phyloP scores from a whole-genome alignment of 2,113 vertebrate species.

The Mixornis gularis region DNA sequence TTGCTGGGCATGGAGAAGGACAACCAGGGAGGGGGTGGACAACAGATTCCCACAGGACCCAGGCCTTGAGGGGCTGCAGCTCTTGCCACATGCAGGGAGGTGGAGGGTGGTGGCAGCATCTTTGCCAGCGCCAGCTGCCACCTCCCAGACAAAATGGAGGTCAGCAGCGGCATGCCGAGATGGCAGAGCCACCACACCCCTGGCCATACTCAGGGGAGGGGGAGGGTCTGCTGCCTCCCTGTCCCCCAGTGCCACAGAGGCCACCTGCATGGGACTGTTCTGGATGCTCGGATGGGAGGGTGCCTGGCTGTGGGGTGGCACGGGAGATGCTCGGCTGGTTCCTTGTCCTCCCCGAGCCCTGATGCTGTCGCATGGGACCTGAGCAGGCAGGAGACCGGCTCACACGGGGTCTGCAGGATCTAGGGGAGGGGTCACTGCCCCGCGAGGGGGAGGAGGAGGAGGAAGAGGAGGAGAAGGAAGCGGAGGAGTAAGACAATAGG shows the following conservation, averaged over 20 bases:
- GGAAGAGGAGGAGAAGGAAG: not conserved
- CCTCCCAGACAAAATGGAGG: slow-evolving; percentile 43
- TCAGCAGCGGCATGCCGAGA: not conserved
- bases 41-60: fast-evolving
- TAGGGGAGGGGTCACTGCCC: not conserved
- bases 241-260: not conserved
- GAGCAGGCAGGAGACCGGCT: not conserved
- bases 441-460: not conserved
- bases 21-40: fast-evolving
- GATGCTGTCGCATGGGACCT: fast-evolving
- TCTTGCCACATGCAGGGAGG: not conserved
- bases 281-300: fast-evolving
- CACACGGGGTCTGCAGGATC: not conserved
- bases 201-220: fast-evolving
- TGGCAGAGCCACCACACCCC: not conserved
- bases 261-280: not conserved
- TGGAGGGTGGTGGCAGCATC: not conserved
- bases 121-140: not conserved
- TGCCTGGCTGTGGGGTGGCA: fast-evolving
- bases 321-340: not conserved
- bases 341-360: not conserved
- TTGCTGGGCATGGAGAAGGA: fast-evolving
- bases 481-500: not conserved
- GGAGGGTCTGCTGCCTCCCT: not conserved
- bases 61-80: not conserved